Conservation (phyloP, 2,113 vertebrate species). For the Anser brachyrhynchus region DNA sequence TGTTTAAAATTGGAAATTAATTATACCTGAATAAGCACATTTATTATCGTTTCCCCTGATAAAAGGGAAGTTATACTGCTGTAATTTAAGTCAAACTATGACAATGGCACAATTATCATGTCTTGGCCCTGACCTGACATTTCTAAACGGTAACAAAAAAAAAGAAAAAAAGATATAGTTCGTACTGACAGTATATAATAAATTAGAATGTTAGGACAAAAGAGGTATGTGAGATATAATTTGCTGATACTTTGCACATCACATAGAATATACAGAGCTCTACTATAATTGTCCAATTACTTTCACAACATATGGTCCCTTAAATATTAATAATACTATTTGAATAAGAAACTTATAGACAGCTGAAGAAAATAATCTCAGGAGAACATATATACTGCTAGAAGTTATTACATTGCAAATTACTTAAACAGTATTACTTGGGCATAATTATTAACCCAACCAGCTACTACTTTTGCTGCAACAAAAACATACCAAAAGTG, state of each 20-base stretch:
- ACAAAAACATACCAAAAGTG: neutral
- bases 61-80: slow-evolving; percentile 61
- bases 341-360: neutral
- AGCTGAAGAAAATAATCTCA: neutral
- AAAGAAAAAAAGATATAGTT: neutral
- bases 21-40: slow-evolving; percentile 54
- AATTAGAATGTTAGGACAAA: neutral
- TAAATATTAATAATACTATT: neutral
- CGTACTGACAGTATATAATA: neutral
- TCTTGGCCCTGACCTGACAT: slow-evolving; percentile 44
- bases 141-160: slow-evolving; percentile 36
- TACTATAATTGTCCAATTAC: neutral
- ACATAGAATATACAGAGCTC: neutral
- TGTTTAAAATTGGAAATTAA: slow-evolving; percentile 40
- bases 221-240: neutral
- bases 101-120: slow-evolving; percentile 28
- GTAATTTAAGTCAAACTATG: slow-evolving; percentile 43
- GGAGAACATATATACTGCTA: neutral
- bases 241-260: neutral
- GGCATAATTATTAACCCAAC: neutral
- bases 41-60: slow-evolving; percentile 54
- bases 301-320: neutral
- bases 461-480: neutral
- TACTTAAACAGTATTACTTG: neutral
- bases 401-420: neutral